These are phyloP conservation scores for Gopherus evgoodei DNA, from an alignment of 2,113 vertebrate species.

Conservation along the genomic window DNA sequence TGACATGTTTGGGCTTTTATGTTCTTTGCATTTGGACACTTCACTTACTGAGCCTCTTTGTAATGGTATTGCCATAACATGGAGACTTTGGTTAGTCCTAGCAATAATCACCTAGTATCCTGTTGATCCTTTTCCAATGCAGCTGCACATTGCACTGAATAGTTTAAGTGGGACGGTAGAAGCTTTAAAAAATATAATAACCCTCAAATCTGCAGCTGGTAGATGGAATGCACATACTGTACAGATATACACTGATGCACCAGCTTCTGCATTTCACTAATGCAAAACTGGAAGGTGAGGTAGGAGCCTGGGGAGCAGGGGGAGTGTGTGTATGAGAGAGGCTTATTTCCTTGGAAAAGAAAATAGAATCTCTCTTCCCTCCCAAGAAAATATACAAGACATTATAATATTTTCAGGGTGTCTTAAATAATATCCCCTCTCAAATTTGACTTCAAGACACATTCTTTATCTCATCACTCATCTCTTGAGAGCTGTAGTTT, in stretches of 20 bases:
- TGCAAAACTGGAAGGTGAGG: not conserved
- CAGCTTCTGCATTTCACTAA: not conserved
- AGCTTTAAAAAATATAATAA: not conserved
- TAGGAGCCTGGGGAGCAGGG: not conserved
- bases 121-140: not conserved
- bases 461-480: fast-evolving
- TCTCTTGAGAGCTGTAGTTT: not conserved
- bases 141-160: not conserved
- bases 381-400: not conserved
- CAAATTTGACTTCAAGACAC: not conserved
- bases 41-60: not conserved
- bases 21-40: fast-evolving
- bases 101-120: not conserved
- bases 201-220: not conserved
- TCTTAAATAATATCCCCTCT: not conserved
- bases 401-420: not conserved
- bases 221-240: not conserved
- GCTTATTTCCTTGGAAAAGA: fast-evolving
- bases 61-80: fast-evolving
- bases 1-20: not conserved
- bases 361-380: not conserved
- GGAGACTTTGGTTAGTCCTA: fast-evolving
- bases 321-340: not conserved
- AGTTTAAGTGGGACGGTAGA: not conserved
- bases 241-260: fast-evolving